Evolutionary conservation across 1,140 invertebrate species (phyloP), one percentile per base, ranked within the genome.

Genomic region (Lepidurus apus): DNA sequence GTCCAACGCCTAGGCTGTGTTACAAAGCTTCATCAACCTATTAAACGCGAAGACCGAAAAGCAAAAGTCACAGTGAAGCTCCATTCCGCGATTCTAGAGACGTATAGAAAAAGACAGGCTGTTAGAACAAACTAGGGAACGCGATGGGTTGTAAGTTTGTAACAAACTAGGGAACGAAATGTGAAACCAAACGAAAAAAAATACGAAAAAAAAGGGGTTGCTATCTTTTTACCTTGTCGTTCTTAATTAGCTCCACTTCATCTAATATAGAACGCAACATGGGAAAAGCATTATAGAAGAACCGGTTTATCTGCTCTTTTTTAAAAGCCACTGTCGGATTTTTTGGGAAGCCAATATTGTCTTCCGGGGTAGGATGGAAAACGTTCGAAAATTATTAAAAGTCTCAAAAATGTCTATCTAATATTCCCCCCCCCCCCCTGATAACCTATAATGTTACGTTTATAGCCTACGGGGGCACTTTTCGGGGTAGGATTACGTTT

Each of bases 231-330:
- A 65, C 53, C 53, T 65, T 65, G 53, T 65, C 53, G 53, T 13
- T 65, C 53, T 21, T 65, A 65, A 65, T 65, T 65, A 65, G 17
- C 21, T 21, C 21, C 53, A 65, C 53, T 13, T 65, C 53, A 65
- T 65, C 17, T 65, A 65, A 21, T 65, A 65, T 65, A 17, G 53
- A 65, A 65, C 53, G 53, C 6, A 65, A 65, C 53, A 65, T 65
- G 53, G n/a, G 21, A 65, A 65, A 65, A 21, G 53, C 53, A 65
- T 65, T 65, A 65, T 65, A 65, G 53, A 17, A 65, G 21, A 9
- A 13, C 9, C 17, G 8, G 17, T 65, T 65, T 17, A 7, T 13
- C 0, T 65, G 5, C 13, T 7, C 21, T 65, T 65, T 17, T 7
- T 7, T 1, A 7, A 7, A 17, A 17, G 53, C 9, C 13, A 21